phyloP scores from a whole-genome alignment of 1,140 invertebrate genomes.

The Tetramorium simillimum region DNA sequence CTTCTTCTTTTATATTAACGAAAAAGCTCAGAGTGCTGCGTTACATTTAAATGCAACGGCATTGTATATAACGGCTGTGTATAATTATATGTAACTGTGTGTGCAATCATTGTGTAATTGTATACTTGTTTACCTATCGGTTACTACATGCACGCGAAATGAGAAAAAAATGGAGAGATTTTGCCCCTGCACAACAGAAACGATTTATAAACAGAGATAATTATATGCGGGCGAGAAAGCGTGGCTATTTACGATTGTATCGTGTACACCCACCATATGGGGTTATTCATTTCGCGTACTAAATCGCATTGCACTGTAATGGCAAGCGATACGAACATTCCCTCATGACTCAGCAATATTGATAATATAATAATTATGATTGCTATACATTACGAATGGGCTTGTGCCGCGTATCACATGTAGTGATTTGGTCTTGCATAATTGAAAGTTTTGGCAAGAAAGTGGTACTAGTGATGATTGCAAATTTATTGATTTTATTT shows the following conservation, averaged over 20 bases:
- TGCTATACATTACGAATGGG: constrained; percentile 11
- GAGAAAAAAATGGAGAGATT: neutral
- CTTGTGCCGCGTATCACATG: neutral
- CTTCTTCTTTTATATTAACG: neutral
- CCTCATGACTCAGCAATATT: constrained; percentile 18
- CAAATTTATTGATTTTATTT: neutral
- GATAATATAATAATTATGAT: constrained; percentile 41
- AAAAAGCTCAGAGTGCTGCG: neutral
- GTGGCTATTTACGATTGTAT: constrained; percentile 36
- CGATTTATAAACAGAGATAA: constrained; percentile 29
- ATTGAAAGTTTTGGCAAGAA: neutral
- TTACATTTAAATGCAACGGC: neutral
- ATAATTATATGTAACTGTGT: too few relatives aligned
- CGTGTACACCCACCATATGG: too few relatives aligned
- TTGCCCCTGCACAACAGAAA: neutral
- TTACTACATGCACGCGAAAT: neutral
- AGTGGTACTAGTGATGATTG: neutral
- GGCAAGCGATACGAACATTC: neutral
- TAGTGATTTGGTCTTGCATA: neutral
- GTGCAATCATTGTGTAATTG: neutral
- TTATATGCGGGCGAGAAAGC: constrained; percentile 28
- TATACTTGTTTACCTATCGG: neutral
- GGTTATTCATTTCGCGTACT: constrained; percentile 25
- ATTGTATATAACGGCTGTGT: too few relatives aligned
- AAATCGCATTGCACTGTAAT: constrained; percentile 14